Conservation (phyloP, 53 echinoderm and acorn worm genomes). For the Mesocentrotus franciscanus region DNA sequence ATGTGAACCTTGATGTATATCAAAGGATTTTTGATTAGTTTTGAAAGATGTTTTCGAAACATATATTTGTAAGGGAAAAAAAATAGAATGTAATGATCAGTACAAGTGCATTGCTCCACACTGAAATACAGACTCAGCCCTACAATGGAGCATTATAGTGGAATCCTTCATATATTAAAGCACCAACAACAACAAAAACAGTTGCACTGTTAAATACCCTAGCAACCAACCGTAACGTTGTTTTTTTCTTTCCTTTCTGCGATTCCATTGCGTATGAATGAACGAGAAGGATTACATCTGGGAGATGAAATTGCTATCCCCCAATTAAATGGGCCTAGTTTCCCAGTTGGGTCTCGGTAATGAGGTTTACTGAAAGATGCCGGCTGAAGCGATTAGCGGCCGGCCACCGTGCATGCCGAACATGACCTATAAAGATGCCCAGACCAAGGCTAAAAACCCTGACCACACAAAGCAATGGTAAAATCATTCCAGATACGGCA, state of each 20-base stretch:
- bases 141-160: too few relatives aligned
- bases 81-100: not conserved
- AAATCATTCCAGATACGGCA: conserved; percentile 26
- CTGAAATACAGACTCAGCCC: not conserved
- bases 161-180: not conserved
- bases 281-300: not conserved
- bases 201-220: not conserved
- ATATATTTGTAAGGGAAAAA: not conserved
- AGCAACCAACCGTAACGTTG: not conserved
- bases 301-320: conserved; percentile 47
- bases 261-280: not conserved
- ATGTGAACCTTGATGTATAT: not conserved
- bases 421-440: conserved; percentile 39
- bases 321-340: conserved; percentile 51
- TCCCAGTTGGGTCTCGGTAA: conserved; percentile 3
- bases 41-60: not conserved
- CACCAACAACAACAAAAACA: not conserved
- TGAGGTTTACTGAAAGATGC: conserved; percentile 49
- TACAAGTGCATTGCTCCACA: not conserved
- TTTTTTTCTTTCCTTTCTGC: too few relatives aligned
- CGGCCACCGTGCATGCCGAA: not conserved
- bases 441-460: conserved; percentile 21
- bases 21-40: not conserved
- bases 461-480: conserved; percentile 32
- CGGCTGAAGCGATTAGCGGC: conserved; percentile 49